Evolutionary conservation across 2,113 vertebrate species (phyloP), one percentile per base, ranked within the genome.

Genomic region (Alectura lathami): DNA sequence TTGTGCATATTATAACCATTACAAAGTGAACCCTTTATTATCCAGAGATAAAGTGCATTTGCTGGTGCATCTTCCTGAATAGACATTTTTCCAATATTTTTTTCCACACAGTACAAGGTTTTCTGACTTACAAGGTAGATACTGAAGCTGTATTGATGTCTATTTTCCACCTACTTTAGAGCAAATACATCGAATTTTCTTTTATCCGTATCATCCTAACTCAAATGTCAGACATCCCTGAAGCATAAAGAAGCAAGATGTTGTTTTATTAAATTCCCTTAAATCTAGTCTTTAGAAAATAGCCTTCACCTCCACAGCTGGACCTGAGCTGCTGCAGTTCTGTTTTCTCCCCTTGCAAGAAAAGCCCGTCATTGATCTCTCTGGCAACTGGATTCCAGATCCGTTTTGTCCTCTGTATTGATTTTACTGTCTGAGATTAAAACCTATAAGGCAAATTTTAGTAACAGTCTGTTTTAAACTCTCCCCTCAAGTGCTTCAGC

Each of bases 241-340:
- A 83, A 70, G 86, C 68, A 67, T 70, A 69, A 93, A 79, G 51
- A 50, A 88, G 57, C 17, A 82, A 81, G 12, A 2, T 62, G 4
- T n/a, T 85, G 23, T 48, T 83, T 94, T 94, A 66, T 72, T 72
- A 73, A 80, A 80, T 76, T 77, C 9, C 67, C 93, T 89, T 91
- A 74, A 86, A 84, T 17, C 30, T 4, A 76, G 40, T 69, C 62
- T 47, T 88, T 63, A 86, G 56, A 67, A 95, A 92, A 89, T 0
- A 81, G 26, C 7, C 11, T 78, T 78, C 43, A 88, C 17, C 16
- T 75, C 34, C 45, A 26, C 20, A 84, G 40, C 26, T 63, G 34
- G 38, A 67, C 10, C 3, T 50, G 38, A 38, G 32, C 51, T 84
- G 47, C 15, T 80, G 17, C 24, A 51, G 43, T 38, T 80, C 22